phyloP scores from a whole-genome alignment of 2,797 vertebrate species.

The Gambusia yucatana region DNA sequence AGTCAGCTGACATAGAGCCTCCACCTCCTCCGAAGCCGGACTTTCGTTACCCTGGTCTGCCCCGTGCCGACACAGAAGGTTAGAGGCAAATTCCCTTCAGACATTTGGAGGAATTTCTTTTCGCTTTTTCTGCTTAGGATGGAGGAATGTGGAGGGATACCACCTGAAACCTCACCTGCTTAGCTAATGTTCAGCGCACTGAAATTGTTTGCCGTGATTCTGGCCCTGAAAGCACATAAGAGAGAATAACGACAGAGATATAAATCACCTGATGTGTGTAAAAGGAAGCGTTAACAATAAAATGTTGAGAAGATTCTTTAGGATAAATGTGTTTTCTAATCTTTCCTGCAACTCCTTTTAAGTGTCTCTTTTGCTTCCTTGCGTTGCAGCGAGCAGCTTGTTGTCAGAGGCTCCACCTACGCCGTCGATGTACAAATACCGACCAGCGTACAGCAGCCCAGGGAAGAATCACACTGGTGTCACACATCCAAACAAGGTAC shows the following conservation, averaged over 20 bases:
- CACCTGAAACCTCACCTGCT: not conserved
- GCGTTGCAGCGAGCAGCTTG: constrained; percentile 87
- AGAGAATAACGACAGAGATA: not conserved
- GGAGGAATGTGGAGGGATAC: not conserved
- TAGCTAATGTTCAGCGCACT: not conserved
- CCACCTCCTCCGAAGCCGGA: constrained; percentile 97
- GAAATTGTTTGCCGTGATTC: not conserved
- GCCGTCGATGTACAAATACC: constrained; percentile 95
- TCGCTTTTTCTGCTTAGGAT: not conserved
- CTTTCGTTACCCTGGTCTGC: constrained; percentile 85
- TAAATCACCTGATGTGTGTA: not conserved
- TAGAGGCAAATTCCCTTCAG: constrained; percentile 20
- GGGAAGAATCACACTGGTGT: constrained; percentile 86
- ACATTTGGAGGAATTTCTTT: not conserved
- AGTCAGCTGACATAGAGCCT: constrained; percentile 93
- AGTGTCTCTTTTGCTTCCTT: constrained; percentile 31
- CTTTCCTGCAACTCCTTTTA: not conserved
- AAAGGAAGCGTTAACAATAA: not conserved
- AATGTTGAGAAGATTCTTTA: not conserved
- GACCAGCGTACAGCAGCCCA: constrained; percentile 88
- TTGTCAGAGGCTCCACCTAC: constrained; percentile 91
- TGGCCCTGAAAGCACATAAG: not conserved
- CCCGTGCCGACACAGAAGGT: constrained; percentile 83
- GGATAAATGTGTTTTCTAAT: constrained; percentile 20
- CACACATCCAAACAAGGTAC: constrained; percentile 82